phyloP scores from a whole-genome alignment of 2,888 invertebrate species.

The Unio delphinus region DNA sequence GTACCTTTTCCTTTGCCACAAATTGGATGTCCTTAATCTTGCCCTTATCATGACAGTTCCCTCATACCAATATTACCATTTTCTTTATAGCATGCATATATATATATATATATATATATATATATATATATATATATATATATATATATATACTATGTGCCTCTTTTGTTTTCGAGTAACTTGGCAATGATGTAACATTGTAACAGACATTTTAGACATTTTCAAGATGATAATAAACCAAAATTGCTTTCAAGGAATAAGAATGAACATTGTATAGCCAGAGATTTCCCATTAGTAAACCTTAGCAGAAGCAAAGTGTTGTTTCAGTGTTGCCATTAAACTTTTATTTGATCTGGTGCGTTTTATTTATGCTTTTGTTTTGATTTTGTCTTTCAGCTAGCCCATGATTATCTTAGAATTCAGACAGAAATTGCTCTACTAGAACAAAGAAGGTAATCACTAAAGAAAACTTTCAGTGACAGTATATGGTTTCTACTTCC shows the following conservation, averaged over 20 bases:
- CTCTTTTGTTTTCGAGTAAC: too few relatives aligned
- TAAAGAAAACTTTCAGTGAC: background rate
- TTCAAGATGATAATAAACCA: background rate
- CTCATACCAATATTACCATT: too few relatives aligned
- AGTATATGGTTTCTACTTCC: too few relatives aligned
- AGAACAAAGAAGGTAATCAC: conserved; percentile 81
- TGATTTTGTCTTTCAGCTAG: conserved; percentile 75
- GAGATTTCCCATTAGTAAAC: background rate
- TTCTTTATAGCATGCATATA: too few relatives aligned
- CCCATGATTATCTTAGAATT: conserved; percentile 89
- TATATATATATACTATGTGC: too few relatives aligned
- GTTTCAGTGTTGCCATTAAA: background rate
- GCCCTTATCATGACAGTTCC: too few relatives aligned
- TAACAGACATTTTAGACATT: too few relatives aligned
- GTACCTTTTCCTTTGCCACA: too few relatives aligned
- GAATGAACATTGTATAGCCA: background rate
- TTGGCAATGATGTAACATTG: too few relatives aligned
- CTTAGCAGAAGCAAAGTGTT: background rate
- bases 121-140: too few relatives aligned
- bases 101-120: too few relatives aligned
- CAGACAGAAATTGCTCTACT: conserved; percentile 89
- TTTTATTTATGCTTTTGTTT: conserved; percentile 3
- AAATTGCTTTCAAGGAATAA: background rate
- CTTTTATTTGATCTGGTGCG: background rate
- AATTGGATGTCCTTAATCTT: too few relatives aligned